Base-by-base conservation (phyloP, 2,113 vertebrate genomes). In the Helogale parvula region DNA sequence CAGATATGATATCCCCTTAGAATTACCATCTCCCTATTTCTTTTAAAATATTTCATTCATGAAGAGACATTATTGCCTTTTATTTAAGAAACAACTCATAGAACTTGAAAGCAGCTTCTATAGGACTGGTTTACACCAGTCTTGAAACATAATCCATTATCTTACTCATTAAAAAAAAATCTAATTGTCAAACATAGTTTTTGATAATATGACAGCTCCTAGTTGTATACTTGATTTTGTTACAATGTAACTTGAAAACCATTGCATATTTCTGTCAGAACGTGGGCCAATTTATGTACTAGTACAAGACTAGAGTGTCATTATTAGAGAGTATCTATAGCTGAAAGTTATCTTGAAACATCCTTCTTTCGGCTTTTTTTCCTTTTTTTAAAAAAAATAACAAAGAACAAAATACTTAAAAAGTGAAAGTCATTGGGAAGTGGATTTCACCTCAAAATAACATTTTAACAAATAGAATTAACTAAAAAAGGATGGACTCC, bases 21-120 rank as follows among this genome's bases (percentile, higher is more conserved):
- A 80, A 76, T 85, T 88, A 88, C 45, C 41, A 13, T 84, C 33
- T 96, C 29, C 19, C 5, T 63, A 66, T 52, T 95, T 95, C 1
- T 50, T 97, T 94, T 60, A 47, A 88, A 81, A 66, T 94, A 1
- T 90, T 97, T 80, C 16, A 90, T 72, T 84, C 1, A 60, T 77
- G 19, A 94, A n/a, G 0, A 93, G 16, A 88, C 2, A 83, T 76
- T 57, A 57, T 31, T 90, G 2, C 65, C 19, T 83, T 50, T 81
- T 54, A 76, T 27, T 29, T 45, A 29, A 47, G 81, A 83, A 65
- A 71, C 0, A 71, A 6, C 15, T 63, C 10, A 72, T 14, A 66
- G 14, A 82, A 82, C 50, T 52, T 96, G 11, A 54, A 81, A 76
- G 45, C 13, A 88, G 23, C 31, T 84, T 94, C 31, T 80, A 38